Conservation (phyloP, 2,113 vertebrate species). For the Penelope pileata region DNA sequence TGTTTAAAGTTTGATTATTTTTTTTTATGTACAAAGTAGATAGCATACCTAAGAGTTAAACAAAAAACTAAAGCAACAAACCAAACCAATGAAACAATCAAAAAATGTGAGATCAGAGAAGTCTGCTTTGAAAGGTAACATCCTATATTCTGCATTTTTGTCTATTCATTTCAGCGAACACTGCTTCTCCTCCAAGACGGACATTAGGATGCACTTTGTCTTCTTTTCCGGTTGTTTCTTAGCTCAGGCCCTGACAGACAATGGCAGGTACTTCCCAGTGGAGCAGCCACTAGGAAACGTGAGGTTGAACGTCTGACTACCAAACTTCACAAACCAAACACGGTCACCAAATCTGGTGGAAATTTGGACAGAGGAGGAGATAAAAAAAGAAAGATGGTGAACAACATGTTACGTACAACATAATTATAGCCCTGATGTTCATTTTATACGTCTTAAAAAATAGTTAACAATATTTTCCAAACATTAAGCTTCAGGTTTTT, state of each 20-base stretch:
- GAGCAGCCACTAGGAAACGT: neutral
- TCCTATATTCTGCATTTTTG: neutral
- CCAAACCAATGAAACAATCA: no score
- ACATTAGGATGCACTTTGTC: neutral
- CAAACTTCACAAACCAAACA: neutral
- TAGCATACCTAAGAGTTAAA: neutral
- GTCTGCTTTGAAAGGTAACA: neutral
- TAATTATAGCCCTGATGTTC: neutral
- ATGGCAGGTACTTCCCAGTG: accelerated
- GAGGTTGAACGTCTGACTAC: neutral
- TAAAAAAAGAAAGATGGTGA: neutral
- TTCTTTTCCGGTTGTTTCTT: accelerated
- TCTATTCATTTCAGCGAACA: neutral
- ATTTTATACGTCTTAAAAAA: neutral
- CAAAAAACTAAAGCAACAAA: no score
- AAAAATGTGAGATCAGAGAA: neutral
- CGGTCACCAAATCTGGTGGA: neutral
- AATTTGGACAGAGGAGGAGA: neutral
- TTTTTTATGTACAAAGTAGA: neutral
- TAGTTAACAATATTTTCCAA: neutral
- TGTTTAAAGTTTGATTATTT: neutral
- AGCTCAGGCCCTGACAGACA: neutral
- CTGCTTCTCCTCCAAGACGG: neutral
- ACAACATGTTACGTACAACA: neutral
- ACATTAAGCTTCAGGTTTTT: neutral